A percentile compares a stretch with the other conserved stretches of the same genome.
phyloP scores from a whole-genome alignment of 2,797 vertebrate genomes.

The Tokudaia muenninki region DNA sequence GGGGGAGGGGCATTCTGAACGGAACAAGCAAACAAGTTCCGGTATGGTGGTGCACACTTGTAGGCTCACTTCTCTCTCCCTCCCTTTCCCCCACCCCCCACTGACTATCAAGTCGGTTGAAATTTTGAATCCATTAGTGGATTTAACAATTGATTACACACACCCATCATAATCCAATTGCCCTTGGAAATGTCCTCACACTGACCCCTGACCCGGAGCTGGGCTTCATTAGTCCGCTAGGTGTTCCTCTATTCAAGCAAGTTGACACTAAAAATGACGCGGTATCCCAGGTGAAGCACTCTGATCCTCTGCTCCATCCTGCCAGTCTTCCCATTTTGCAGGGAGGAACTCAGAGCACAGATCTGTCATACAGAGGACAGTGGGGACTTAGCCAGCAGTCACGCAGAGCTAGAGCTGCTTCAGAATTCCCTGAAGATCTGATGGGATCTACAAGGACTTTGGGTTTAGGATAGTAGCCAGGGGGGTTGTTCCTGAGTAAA shows the following conservation, averaged over 20 bases:
- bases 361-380: not conserved
- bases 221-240: not conserved
- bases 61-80: no score
- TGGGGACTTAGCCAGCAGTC: not conserved
- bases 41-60: not conserved
- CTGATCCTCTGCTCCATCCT: not conserved
- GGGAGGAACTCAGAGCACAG: not conserved
- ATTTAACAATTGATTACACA: not conserved
- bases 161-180: not conserved
- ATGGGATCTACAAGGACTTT: not conserved
- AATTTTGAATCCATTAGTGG: not conserved
- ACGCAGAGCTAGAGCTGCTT: not conserved
- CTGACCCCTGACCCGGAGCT: not conserved
- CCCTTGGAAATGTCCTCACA: not conserved
- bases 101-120: not conserved
- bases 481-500: slow-evolving; percentile 24
- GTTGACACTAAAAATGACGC: not conserved
- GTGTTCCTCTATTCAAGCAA: not conserved
- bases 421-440: not conserved
- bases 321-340: not conserved
- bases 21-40: not conserved
- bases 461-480: not conserved
- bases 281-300: not conserved
- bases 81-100: no score
- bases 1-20: not conserved